A percentile compares a stretch with the other conserved stretches of the same genome.
These are phyloP conservation scores for Ganaspis brasiliensis DNA, from an alignment of 2,888 invertebrate species.

Conservation along the genomic window DNA sequence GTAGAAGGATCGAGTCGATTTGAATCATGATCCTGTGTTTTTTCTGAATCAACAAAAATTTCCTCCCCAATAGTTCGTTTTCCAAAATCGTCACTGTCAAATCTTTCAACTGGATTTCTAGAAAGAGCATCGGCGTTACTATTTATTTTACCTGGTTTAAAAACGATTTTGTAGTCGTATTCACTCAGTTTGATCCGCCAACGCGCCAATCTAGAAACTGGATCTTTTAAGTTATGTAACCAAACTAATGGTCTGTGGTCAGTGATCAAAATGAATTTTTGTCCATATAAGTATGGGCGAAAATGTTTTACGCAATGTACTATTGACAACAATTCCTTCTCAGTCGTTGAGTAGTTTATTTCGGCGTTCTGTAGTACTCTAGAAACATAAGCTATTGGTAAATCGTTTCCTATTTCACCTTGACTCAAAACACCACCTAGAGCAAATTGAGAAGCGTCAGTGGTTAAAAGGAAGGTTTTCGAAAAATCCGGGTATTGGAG, in stretches of 20 bases:
- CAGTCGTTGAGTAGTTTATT: conserved; percentile 44
- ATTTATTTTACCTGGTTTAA: conserved; percentile 52
- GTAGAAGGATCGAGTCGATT: no score
- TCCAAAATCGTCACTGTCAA: no score
- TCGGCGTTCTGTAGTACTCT: conserved; percentile 21
- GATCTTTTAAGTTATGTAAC: conserved; percentile 1
- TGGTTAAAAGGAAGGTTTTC: conserved; percentile 49
- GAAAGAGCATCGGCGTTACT: conserved; percentile 53
- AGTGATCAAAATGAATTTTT: conserved; percentile 28
- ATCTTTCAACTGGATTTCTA: conserved; percentile 44
- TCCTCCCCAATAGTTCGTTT: no score
- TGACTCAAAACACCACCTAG: conserved; percentile 45
- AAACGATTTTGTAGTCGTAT: conserved; percentile 50
- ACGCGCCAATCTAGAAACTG: neutral
- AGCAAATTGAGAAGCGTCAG: conserved; percentile 47
- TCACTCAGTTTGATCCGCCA: conserved; percentile 49
- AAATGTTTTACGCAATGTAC: conserved; percentile 38
- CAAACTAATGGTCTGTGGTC: no score
- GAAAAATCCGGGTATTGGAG: conserved; percentile 75
- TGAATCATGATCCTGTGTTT: no score
- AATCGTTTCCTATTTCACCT: conserved; percentile 56
- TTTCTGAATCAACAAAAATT: no score
- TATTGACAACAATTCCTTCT: conserved; percentile 44
- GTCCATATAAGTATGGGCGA: conserved; percentile 46
- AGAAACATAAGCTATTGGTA: conserved; percentile 42